Conservation (phyloP, 2,797 vertebrate genomes). For the Adrianichthys oophorus region DNA sequence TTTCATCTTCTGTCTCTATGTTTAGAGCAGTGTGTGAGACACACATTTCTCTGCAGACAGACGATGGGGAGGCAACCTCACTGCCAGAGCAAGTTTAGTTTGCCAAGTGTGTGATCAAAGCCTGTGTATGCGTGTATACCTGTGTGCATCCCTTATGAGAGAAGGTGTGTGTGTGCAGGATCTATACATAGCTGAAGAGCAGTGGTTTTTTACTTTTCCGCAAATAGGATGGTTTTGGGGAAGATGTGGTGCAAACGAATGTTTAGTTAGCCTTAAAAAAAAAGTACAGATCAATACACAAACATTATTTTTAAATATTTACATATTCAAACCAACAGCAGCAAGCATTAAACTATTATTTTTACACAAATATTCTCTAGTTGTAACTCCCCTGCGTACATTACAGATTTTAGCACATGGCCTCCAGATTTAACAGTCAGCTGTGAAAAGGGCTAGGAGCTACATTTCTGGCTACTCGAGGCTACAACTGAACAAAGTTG, state of each 20-base stretch:
- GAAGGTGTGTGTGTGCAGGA: neutral
- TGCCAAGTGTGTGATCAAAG: conserved; percentile 66
- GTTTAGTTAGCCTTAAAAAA: neutral
- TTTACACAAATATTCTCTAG: too few species aligned
- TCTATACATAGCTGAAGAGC: conserved; percentile 5
- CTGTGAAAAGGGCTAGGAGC: neutral
- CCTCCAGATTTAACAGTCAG: conserved; percentile 14
- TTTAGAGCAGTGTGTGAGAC: conserved; percentile 45
- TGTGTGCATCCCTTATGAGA: neutral
- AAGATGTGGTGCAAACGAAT: neutral
- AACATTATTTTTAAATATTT: conserved; percentile 1
- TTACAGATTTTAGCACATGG: conserved; percentile 5
- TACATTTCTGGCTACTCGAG: neutral
- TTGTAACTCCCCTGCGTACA: neutral
- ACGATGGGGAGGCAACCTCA: conserved; percentile 58
- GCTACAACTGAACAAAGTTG: conserved; percentile 5
- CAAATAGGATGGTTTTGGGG: conserved; percentile 1
- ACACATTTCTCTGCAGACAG: conserved; percentile 37
- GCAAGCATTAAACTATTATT: neutral
- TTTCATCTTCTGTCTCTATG: conserved; percentile 54
- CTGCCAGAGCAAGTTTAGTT: conserved; percentile 62
- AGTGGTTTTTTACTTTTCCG: conserved; percentile 12
- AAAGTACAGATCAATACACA: conserved; percentile 9
- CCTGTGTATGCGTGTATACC: conserved; percentile 9
- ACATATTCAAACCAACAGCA: neutral